Conservation (phyloP, 1,140 invertebrate species). For the Oncopodura yosiiana region DNA sequence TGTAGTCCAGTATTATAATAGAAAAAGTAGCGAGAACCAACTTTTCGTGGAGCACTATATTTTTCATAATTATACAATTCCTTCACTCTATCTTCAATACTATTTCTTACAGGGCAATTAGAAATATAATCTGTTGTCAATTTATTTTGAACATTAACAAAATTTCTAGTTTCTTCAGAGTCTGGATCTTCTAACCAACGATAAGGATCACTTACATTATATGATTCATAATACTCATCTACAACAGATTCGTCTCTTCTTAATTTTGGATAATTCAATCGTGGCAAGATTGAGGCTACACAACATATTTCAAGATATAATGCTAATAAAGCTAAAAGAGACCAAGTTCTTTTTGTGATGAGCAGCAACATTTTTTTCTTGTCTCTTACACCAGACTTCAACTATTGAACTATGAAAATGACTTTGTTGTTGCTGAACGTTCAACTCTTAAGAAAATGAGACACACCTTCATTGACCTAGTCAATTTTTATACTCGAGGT, state of each 20-base stretch:
- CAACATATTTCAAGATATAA: too few relatives aligned
- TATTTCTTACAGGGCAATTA: slow-evolving; percentile 57
- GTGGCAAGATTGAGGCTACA: background rate
- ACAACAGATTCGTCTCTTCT: slow-evolving; percentile 63
- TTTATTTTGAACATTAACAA: slow-evolving; percentile 83
- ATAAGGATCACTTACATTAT: slow-evolving; percentile 83
- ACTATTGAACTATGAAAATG: too few relatives aligned
- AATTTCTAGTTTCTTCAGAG: slow-evolving; percentile 76
- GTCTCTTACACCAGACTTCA: too few relatives aligned
- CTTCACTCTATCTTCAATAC: slow-evolving; percentile 66
- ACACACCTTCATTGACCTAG: too few relatives aligned
- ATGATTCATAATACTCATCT: slow-evolving; percentile 73
- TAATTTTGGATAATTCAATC: slow-evolving; percentile 59
- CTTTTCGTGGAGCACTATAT: slow-evolving; percentile 71
- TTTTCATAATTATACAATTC: slow-evolving; percentile 93
- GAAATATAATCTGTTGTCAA: slow-evolving; percentile 76
- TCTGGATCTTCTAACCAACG: slow-evolving; percentile 95
- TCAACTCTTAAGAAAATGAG: too few relatives aligned
- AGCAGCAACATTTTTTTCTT: too few relatives aligned
- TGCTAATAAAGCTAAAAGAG: too few relatives aligned
- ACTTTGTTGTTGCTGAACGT: too few relatives aligned
- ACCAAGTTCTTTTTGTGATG: too few relatives aligned
- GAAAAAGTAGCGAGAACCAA: slow-evolving; percentile 81
- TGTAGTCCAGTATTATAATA: slow-evolving; percentile 90
- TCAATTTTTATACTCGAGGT: too few relatives aligned